Conservation (phyloP, 2,113 vertebrate genomes). For the Castor canadensis region DNA sequence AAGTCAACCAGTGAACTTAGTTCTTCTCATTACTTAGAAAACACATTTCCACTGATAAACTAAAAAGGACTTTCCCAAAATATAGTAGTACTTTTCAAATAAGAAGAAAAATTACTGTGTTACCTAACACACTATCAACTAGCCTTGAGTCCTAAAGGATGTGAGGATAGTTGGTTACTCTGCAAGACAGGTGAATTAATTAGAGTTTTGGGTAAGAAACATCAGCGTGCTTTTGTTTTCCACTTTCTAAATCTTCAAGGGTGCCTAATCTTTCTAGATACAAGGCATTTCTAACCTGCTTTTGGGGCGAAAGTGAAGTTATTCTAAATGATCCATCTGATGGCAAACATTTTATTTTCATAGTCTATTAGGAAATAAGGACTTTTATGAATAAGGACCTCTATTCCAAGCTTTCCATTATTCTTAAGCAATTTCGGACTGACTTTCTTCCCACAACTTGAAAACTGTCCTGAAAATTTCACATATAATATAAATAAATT, state of each 20-base stretch:
- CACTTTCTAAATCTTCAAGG: slow-evolving; percentile 41
- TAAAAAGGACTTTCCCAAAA: slow-evolving; percentile 36
- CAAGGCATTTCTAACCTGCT: slow-evolving; percentile 9
- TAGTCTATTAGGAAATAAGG: slow-evolving; percentile 17
- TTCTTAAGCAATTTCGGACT: slow-evolving; percentile 5
- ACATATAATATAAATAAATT: neutral
- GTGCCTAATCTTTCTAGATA: neutral
- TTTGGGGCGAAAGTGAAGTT: slow-evolving; percentile 50
- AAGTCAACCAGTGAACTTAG: neutral
- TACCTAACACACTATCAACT: slow-evolving; percentile 4
- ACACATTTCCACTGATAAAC: slow-evolving; percentile 38
- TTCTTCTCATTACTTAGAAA: slow-evolving; percentile 57
- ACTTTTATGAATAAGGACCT: no score
- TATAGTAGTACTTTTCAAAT: slow-evolving; percentile 6
- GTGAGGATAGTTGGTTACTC: neutral
- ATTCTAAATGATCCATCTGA: neutral
- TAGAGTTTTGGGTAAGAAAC: slow-evolving; percentile 59
- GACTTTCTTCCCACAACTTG: slow-evolving; percentile 30
- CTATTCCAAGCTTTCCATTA: neutral
- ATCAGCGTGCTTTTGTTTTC: neutral
- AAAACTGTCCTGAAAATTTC: slow-evolving; percentile 44
- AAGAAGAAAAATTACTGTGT: neutral
- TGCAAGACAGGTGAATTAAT: slow-evolving; percentile 67
- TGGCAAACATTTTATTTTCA: neutral
- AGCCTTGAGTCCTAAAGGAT: slow-evolving; percentile 13